Conservation (phyloP, 2,113 vertebrate genomes). For the Gymnocephalus cernua region DNA sequence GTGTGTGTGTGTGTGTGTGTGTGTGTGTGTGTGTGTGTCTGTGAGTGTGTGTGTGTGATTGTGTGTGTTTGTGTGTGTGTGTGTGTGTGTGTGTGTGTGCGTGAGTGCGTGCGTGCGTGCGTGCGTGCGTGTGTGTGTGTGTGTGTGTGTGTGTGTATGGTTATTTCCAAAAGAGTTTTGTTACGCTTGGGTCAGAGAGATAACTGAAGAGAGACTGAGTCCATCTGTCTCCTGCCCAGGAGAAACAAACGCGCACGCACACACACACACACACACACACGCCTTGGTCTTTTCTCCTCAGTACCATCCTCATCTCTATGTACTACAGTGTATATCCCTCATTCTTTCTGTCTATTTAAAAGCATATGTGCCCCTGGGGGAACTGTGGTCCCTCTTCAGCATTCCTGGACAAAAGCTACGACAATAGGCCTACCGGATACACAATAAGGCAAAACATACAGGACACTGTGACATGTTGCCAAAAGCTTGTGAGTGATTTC, state of each 20-base stretch:
- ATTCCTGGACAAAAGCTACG: slow-evolving; percentile 39
- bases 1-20: not conserved
- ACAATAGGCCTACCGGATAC: slow-evolving; percentile 25
- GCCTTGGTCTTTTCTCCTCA: slow-evolving; percentile 52
- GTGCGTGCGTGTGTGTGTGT: slow-evolving; percentile 1
- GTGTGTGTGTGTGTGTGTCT: not conserved
- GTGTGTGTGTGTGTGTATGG: slow-evolving; percentile 1
- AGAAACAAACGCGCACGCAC: slow-evolving; percentile 52
- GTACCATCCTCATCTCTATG: slow-evolving; percentile 45
- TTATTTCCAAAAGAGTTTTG: slow-evolving; percentile 58
- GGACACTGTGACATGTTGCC: slow-evolving; percentile 2
- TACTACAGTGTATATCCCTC: slow-evolving; percentile 47
- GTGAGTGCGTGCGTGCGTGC: not conserved
- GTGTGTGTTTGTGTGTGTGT: slow-evolving; percentile 29
- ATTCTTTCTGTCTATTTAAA: slow-evolving; percentile 74
- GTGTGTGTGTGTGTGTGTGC: slow-evolving; percentile 12
- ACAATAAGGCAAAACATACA: slow-evolving; percentile 36
- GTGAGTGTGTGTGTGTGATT: slow-evolving; percentile 18
- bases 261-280: slow-evolving; percentile 23
- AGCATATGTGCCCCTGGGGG: slow-evolving; percentile 71
- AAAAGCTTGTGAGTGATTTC: not conserved
- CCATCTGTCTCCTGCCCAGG: slow-evolving; percentile 72
- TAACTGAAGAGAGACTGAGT: slow-evolving; percentile 65
- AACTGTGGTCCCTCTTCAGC: slow-evolving; percentile 48
- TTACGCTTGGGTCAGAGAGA: slow-evolving; percentile 68